Evolutionary conservation across 2,113 vertebrate species (phyloP).

Genomic region (Bos javanicus): DNA sequence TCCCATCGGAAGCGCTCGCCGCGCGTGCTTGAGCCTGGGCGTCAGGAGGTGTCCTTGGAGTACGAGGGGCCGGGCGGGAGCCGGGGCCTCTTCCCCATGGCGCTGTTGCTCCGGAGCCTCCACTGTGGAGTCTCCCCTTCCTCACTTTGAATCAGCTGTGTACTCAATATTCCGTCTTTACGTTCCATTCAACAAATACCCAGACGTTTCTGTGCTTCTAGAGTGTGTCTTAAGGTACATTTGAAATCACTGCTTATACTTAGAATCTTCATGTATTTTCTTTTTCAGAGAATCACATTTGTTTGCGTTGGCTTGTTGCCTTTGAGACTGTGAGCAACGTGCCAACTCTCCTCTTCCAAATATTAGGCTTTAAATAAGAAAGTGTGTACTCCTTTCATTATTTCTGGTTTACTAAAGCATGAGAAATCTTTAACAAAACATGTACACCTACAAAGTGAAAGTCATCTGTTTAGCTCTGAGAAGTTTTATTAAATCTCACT

Average conservation of each 20-base stretch:
- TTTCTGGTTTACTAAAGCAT: neutral
- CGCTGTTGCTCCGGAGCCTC: neutral
- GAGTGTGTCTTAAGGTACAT: neutral
- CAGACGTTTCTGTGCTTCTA: neutral
- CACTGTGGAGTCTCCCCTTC: neutral
- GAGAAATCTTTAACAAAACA: neutral
- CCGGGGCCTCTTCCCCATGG: neutral
- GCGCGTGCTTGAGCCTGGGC: neutral
- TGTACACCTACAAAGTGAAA: neutral
- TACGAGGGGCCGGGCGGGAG: neutral
- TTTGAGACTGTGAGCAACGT: neutral
- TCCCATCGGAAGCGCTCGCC: neutral
- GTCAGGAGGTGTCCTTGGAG: neutral
- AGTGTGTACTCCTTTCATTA: neutral
- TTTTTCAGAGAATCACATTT: neutral
- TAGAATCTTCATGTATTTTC: neutral
- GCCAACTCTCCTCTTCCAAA: neutral
- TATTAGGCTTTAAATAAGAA: conserved; percentile 20
- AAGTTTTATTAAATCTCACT: conserved; percentile 7
- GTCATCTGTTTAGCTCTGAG: neutral
- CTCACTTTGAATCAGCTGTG: neutral
- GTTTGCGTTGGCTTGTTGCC: neutral
- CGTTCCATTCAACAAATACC: neutral
- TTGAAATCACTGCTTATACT: neutral
- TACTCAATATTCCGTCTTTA: neutral